A percentile compares a stretch with the other conserved stretches of the same genome.
phyloP scores from a whole-genome alignment of 2,113 vertebrate species.

The Cavia aperea region DNA sequence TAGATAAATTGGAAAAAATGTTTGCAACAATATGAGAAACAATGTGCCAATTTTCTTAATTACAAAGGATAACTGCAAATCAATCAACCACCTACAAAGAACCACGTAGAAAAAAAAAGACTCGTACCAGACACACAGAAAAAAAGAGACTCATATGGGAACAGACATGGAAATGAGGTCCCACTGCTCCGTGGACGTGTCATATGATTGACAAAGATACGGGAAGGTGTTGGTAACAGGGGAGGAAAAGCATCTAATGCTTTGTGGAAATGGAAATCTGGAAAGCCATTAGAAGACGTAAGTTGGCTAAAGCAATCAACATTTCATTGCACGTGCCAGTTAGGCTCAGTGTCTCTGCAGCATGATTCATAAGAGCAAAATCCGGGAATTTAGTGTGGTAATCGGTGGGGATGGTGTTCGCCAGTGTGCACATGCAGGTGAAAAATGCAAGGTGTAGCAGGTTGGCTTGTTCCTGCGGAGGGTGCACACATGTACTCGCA shows the following conservation, averaged over 20 bases:
- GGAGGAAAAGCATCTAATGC: background rate
- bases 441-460: background rate
- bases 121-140: background rate
- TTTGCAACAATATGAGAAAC: background rate
- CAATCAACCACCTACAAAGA: background rate
- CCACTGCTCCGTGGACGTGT: background rate
- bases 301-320: background rate
- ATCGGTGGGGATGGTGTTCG: accelerated
- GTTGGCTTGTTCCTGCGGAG: background rate
- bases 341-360: background rate
- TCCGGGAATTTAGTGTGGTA: no score
- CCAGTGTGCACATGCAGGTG: background rate
- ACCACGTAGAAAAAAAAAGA: background rate
- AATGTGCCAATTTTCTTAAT: background rate
- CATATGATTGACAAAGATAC: background rate
- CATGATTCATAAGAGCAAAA: background rate
- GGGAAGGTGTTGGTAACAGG: background rate
- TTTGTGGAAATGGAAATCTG: background rate
- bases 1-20: background rate
- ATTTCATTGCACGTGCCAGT: accelerated
- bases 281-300: background rate
- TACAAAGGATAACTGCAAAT: background rate
- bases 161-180: background rate
- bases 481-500: background rate
- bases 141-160: background rate